These are phyloP conservation scores for Ascidia mentula DNA, from an alignment of 23 tunicate genomes.

Conservation along the genomic window DNA sequence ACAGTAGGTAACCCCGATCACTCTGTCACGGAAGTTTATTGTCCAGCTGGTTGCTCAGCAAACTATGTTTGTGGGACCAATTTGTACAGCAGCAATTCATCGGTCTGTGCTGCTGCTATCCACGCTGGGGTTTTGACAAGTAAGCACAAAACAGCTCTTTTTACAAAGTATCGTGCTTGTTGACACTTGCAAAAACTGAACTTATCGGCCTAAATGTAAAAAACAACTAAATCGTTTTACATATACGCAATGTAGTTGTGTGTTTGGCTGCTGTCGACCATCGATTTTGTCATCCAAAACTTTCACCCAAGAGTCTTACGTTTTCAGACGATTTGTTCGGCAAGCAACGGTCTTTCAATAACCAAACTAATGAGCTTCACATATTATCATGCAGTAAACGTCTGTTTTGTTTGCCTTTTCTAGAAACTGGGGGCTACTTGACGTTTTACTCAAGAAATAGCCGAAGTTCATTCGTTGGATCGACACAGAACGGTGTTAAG, in stretches of 20 bases:
- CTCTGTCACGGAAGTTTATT: not conserved
- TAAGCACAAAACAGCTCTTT: not conserved
- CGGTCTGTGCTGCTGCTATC: not conserved
- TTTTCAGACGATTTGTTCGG: too few species aligned
- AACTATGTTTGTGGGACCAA: not conserved
- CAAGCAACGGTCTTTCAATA: too few species aligned
- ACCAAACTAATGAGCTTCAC: not conserved
- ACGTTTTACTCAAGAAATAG: not conserved
- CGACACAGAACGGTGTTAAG: not conserved
- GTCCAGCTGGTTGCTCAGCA: not conserved
- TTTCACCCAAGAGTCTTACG: too few species aligned
- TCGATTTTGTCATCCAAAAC: too few species aligned
- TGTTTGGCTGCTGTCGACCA: too few species aligned
- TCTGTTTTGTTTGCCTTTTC: not conserved
- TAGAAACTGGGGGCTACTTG: not conserved
- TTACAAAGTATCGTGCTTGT: too few species aligned
- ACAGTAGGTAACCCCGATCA: not conserved
- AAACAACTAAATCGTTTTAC: too few species aligned
- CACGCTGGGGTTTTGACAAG: not conserved
- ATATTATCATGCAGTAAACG: not conserved
- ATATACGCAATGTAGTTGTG: too few species aligned
- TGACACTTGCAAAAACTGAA: too few species aligned
- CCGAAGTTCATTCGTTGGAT: not conserved
- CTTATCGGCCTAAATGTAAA: too few species aligned
- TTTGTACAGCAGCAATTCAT: not conserved